Evolutionary conservation across 23 tunicate genomes (phyloP).

Genomic region (Styela clava): DNA sequence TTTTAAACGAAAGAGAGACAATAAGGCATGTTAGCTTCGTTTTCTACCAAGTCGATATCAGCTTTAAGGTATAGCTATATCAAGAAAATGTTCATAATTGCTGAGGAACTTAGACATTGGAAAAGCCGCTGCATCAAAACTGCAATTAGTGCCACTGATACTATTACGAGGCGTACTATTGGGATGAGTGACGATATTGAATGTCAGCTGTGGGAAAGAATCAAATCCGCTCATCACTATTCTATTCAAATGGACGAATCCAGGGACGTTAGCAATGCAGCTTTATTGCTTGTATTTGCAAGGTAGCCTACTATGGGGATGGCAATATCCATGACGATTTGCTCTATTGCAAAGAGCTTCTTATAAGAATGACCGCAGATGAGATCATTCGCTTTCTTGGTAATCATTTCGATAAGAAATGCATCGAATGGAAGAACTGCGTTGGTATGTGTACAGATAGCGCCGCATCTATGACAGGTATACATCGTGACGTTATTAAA

Average conservation of each 20-base stretch:
- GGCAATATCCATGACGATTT: constrained; percentile 26
- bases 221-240: constrained; percentile 14
- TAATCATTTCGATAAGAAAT: constrained; percentile 26
- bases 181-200: constrained; percentile 38
- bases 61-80: constrained; percentile 32
- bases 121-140: constrained; percentile 42
- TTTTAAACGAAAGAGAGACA: no score
- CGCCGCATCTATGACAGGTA: constrained; percentile 50
- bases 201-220: constrained; percentile 47
- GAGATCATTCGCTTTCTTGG: constrained; percentile 40
- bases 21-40: constrained; percentile 18
- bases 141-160: constrained; percentile 31
- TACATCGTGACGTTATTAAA: constrained; percentile 17
- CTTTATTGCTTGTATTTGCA: constrained; percentile 26
- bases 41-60: constrained; percentile 36
- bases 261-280: constrained; percentile 28
- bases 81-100: constrained; percentile 37
- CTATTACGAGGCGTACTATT: constrained; percentile 35
- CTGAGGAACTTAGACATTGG: constrained; percentile 38
- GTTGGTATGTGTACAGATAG: constrained; percentile 53
- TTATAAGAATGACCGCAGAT: constrained; percentile 35
- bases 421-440: constrained; percentile 31
- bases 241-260: constrained; percentile 45
- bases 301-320: constrained; percentile 27
- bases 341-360: constrained; percentile 46